Conservation (phyloP, 2,797 vertebrate genomes). For the Falco concolor region DNA sequence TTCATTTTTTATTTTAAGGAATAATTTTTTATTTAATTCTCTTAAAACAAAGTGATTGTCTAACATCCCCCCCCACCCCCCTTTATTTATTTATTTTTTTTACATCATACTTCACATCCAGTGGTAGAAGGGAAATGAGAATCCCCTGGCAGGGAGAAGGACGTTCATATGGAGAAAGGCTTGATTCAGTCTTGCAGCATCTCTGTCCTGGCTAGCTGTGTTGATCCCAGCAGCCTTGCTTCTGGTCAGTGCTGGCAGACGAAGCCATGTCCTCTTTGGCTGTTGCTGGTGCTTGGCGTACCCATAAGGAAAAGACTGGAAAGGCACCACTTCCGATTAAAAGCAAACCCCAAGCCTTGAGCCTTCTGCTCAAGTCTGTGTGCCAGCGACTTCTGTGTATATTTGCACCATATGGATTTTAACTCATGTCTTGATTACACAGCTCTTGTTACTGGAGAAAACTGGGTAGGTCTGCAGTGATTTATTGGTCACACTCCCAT, state of each 20-base stretch:
- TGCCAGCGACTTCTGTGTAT: not conserved
- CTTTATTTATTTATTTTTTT: not conserved
- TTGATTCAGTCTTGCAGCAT: not conserved
- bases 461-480: not conserved
- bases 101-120: not conserved
- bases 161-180: not conserved
- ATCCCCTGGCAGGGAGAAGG: not conserved
- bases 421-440: not conserved
- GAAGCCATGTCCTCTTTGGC: not conserved
- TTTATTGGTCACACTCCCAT: not conserved
- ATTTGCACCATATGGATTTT: not conserved
- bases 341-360: not conserved
- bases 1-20: not conserved
- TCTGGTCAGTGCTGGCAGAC: not conserved
- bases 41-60: not conserved
- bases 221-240: not conserved
- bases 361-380: not conserved
- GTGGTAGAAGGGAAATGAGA: not conserved
- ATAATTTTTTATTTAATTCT: not conserved
- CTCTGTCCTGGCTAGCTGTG: not conserved
- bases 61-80: rapidly evolving
- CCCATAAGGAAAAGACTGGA: not conserved
- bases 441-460: not conserved
- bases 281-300: not conserved
- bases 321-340: not conserved